These are phyloP conservation scores for Oophaga sylvatica DNA, from an alignment of 2,797 vertebrate species.

Conservation along the genomic window DNA sequence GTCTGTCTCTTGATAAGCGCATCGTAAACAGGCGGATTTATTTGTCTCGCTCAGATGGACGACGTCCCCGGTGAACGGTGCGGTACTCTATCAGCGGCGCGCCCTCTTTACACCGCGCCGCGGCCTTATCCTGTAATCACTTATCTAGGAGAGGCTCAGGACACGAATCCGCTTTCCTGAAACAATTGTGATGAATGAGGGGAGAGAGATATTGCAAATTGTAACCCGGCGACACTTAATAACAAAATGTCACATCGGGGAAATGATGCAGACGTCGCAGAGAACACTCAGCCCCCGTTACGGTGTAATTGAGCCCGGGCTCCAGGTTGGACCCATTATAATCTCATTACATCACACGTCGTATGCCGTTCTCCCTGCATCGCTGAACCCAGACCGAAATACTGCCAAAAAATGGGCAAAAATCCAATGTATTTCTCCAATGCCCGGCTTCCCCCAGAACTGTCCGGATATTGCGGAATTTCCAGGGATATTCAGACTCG, in stretches of 20 bases:
- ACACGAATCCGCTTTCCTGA: slow-evolving; percentile 11
- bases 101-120: not conserved
- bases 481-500: not conserved
- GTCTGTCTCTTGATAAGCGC: not conserved
- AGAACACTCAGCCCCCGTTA: slow-evolving; percentile 27
- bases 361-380: not conserved
- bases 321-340: not conserved
- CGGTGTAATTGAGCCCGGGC: not conserved
- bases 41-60: slow-evolving; percentile 7
- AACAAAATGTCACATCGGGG: slow-evolving; percentile 35
- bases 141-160: slow-evolving; percentile 16
- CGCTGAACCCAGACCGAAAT: not conserved
- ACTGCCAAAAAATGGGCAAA: not conserved
- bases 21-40: slow-evolving; percentile 7
- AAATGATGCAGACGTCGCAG: slow-evolving; percentile 10
- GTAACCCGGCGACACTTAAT: slow-evolving; percentile 23
- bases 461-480: not conserved
- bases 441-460: not conserved
- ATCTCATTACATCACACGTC: not conserved
- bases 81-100: not conserved
- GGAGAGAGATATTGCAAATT: not conserved
- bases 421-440: not conserved
- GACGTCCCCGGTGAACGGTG: not conserved
- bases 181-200: slow-evolving; percentile 19
- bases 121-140: slow-evolving; percentile 22